Conservation (phyloP, 2,797 vertebrate genomes). For the Catamblyrhynchus diadema region DNA sequence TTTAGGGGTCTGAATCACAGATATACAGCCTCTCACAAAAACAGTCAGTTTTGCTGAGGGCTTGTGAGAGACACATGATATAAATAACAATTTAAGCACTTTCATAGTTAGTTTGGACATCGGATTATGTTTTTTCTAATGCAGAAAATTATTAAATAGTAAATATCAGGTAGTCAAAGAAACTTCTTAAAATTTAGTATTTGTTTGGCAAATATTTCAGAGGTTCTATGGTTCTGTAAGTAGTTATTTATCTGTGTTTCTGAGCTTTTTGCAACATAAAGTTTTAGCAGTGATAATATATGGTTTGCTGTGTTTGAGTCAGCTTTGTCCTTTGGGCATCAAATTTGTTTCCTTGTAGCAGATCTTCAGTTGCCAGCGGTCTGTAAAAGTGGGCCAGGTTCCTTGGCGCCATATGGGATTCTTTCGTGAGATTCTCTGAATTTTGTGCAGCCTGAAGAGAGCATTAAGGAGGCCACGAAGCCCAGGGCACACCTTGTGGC, state of each 20-base stretch:
- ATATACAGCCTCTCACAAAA: not conserved
- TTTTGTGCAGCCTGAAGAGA: not conserved
- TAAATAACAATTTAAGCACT: not conserved
- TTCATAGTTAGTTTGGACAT: not conserved
- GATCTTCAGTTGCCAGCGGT: not conserved
- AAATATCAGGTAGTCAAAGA: not conserved
- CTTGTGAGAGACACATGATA: not conserved
- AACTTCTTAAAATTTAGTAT: not conserved
- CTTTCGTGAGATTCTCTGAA: not conserved
- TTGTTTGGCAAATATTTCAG: not conserved
- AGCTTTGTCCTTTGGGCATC: not conserved
- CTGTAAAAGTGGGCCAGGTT: not conserved
- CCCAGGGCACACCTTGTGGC: not conserved
- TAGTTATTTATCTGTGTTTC: not conserved
- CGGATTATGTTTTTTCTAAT: not conserved
- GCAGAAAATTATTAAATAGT: not conserved
- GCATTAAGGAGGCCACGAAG: not conserved
- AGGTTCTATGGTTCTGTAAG: not conserved
- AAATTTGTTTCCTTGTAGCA: not conserved
- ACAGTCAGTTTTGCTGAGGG: not conserved
- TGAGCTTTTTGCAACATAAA: not conserved
- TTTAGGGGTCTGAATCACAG: not conserved
- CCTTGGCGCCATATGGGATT: not conserved
- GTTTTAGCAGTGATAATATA: not conserved
- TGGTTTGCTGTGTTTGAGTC: not conserved